Percentiles rank a stretch among this genome's conserved stretches.
Evolutionary conservation across 2,113 vertebrate species (phyloP).

Genomic region (Larimichthys polyactis): DNA sequence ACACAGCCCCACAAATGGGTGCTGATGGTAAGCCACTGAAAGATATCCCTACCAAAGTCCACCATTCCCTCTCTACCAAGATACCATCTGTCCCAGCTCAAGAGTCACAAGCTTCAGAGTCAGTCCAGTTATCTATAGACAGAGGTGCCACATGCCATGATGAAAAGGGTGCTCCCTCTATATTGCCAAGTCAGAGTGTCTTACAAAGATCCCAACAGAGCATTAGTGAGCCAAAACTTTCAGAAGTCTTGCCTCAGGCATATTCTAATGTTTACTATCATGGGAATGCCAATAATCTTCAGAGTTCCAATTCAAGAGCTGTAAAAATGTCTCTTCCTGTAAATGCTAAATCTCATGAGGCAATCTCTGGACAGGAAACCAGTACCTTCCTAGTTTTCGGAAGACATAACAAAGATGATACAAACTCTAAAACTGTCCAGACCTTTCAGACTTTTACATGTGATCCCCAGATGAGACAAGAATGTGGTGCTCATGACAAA

Average conservation of each 20-base stretch:
- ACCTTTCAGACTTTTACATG: slow-evolving; percentile 76
- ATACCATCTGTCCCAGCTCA: slow-evolving; percentile 49
- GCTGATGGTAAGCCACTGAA: slow-evolving; percentile 75
- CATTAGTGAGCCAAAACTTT: slow-evolving; percentile 80
- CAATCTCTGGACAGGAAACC: slow-evolving; percentile 84
- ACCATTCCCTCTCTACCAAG: slow-evolving; percentile 74
- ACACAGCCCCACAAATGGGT: slow-evolving; percentile 50
- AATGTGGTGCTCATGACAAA: slow-evolving; percentile 57
- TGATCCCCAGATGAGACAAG: slow-evolving; percentile 54
- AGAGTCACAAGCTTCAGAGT: slow-evolving; percentile 60
- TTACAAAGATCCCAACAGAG: slow-evolving; percentile 77
- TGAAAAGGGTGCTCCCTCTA: slow-evolving; percentile 69
- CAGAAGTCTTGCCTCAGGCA: slow-evolving; percentile 71
- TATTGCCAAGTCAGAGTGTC: slow-evolving; percentile 74
- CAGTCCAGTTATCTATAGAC: slow-evolving; percentile 38
- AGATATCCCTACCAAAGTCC: slow-evolving; percentile 69
- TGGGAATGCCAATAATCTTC: slow-evolving; percentile 68
- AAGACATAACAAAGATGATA: slow-evolving; percentile 88
- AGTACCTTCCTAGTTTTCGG: slow-evolving; percentile 87
- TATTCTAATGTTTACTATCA: slow-evolving; percentile 75
- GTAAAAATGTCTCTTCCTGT: slow-evolving; percentile 84
- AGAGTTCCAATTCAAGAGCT: slow-evolving; percentile 82
- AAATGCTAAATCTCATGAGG: slow-evolving; percentile 87
- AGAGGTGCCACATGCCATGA: slow-evolving; percentile 39
- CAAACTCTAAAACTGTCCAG: slow-evolving; percentile 83